Evolutionary conservation across 2,113 vertebrate genomes (phyloP), one percentile per base, ranked within the genome.

Genomic region (Cyphomyrus plagiostoma): DNA sequence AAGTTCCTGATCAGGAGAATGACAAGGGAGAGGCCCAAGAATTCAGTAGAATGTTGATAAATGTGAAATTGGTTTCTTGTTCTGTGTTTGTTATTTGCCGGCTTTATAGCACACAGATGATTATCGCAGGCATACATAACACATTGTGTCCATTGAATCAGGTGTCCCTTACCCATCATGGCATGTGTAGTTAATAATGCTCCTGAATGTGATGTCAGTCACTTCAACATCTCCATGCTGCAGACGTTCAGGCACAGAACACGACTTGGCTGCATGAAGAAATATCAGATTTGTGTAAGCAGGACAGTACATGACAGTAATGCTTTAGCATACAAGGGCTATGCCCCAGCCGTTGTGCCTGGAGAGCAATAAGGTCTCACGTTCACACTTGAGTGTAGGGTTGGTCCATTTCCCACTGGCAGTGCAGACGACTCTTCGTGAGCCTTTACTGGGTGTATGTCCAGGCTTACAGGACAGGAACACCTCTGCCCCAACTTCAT

Each of bases 121-220:
- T 21, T 30, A 13, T 35, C 35, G 19, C 13, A 50, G 35, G 3
- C 15, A 9, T 45, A 42, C 52, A 9, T 4, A 23, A 56, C 50
- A 39, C 86, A 86, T 86, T 52, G 15, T 35, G 49, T 23, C 23
- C 10, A 39, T 13, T 86, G 85, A 21, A 35, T 84, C 35, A n/a
- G 11, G 2, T 0, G 88, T 46, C n/a, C 6, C 94, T 97, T 95
- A 99, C 98, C 98, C 98, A 17, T 95, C 89, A 0, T 97, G 83
- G 92, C 98, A 99, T 1, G 95, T 92, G 87, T 96, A 98, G 89
- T 49, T 95, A 92, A 98, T 89, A 0, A 0, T 90, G 56, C 96
- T 97, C 92, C 94, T 93, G 92, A 96, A 99, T 21, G 92, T 90
- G 3, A 91, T 90, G 4, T 95, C 94, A 17, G 88, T 90, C 30